A percentile compares a stretch with the other conserved stretches of the same genome.
Evolutionary conservation across 37 sponge, comb jelly and placozoan species (phyloP).

Genomic region (Haliclona indistincta): DNA sequence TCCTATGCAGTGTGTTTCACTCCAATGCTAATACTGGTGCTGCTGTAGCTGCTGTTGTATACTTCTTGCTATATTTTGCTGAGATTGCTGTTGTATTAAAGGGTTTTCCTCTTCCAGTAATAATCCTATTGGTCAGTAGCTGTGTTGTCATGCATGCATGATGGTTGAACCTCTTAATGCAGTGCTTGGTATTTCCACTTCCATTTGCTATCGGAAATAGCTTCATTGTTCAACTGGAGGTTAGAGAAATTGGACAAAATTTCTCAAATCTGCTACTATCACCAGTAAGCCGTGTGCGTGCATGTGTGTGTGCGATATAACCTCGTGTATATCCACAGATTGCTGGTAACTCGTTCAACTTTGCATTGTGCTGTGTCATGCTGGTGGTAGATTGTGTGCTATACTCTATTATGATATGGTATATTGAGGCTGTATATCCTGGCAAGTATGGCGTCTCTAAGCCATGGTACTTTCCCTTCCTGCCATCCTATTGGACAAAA

Average conservation of each 20-base stretch:
- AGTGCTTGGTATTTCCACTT: conserved; percentile 74
- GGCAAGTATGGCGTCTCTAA: conserved; percentile 89
- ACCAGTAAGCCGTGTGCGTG: conserved; percentile 41
- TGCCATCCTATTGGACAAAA: too few relatives aligned
- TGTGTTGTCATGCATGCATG: too few relatives aligned
- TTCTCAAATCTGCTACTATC: conserved; percentile 73
- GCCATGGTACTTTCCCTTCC: conserved; percentile 89
- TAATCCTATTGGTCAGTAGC: neutral
- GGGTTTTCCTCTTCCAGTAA: neutral
- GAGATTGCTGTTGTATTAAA: conserved; percentile 17
- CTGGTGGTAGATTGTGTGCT: conserved; percentile 74
- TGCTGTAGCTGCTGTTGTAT: conserved; percentile 71
- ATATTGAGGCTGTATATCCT: conserved; percentile 87
- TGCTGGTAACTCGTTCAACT: conserved; percentile 71
- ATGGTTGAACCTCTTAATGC: too few relatives aligned
- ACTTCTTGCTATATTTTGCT: conserved; percentile 77
- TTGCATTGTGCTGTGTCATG: conserved; percentile 57
- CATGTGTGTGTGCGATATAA: neutral
- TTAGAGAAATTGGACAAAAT: conserved; percentile 80
- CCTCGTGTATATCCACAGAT: conserved; percentile 7
- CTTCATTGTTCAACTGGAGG: conserved; percentile 78
- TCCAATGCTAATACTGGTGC: conserved; percentile 89
- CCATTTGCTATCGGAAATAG: conserved; percentile 66
- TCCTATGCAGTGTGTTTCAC: conserved; percentile 80
- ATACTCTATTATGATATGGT: conserved; percentile 87